Conservation (phyloP, 2,888 invertebrate species). For the Lithophane socia region DNA sequence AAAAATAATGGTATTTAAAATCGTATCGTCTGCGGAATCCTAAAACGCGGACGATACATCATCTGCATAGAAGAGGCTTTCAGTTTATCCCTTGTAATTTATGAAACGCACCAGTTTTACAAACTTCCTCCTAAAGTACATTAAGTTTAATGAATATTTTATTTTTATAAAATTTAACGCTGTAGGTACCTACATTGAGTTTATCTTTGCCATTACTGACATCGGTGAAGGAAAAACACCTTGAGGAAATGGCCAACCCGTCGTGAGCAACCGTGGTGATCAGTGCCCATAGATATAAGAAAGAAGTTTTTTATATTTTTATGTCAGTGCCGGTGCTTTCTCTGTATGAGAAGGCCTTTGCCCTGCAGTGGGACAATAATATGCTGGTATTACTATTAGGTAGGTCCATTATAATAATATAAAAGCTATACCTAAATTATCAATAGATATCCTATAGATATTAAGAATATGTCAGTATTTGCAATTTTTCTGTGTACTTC, state of each 20-base stretch:
- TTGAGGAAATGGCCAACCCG: not conserved
- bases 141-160: slow-evolving; percentile 41
- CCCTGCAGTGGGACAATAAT: not conserved
- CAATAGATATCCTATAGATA: no score
- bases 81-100: slow-evolving; percentile 55
- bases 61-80: slow-evolving; percentile 56
- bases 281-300: no score
- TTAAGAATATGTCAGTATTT: no score
- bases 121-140: slow-evolving; percentile 46
- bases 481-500: no score
- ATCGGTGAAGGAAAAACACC: not conserved
- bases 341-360: not conserved
- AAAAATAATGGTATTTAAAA: slow-evolving; percentile 14
- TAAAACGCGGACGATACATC: slow-evolving; percentile 54
- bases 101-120: slow-evolving; percentile 55
- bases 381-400: not conserved
- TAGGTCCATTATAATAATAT: no score
- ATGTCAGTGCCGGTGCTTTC: no score
- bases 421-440: no score
- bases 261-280: not conserved
- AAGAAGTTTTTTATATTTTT: no score
- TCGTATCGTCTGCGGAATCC: slow-evolving; percentile 35
- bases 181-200: not conserved
- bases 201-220: not conserved
- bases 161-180: slow-evolving; percentile 6